phyloP scores from a whole-genome alignment of 2,888 invertebrate genomes.

The Sinopyrophorus schimmeli region DNA sequence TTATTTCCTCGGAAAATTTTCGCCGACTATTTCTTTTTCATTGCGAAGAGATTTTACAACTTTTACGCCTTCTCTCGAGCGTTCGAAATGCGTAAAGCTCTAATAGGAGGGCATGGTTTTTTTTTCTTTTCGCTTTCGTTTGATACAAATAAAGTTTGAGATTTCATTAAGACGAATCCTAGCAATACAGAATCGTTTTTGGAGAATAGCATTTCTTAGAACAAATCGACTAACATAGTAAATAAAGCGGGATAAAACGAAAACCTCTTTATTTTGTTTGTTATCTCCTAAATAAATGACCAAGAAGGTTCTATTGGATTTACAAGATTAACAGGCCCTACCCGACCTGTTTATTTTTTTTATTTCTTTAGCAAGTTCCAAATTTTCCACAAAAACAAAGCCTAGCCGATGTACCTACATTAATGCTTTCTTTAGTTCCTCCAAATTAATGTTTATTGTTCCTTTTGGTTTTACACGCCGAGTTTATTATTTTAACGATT shows the following conservation, averaged over 20 bases:
- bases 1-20: too few species aligned
- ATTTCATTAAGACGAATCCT: conserved; percentile 3
- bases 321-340: conserved; percentile 19
- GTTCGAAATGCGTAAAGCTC: neutral
- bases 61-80: neutral
- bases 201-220: conserved; percentile 12
- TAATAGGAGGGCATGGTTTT: too few species aligned
- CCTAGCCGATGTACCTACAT: too few species aligned
- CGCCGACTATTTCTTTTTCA: too few species aligned
- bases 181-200: conserved; percentile 5
- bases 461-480: too few species aligned
- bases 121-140: too few species aligned
- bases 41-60: too few species aligned
- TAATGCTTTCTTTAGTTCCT: too few species aligned
- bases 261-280: conserved; percentile 21
- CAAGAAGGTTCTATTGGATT: conserved; percentile 23
- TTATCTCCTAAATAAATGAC: conserved; percentile 24
- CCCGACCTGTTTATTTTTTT: conserved; percentile 24
- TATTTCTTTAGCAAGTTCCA: conserved; percentile 6
- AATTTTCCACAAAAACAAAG: conserved; percentile 3
- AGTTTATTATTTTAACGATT: too few species aligned
- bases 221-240: conserved; percentile 20
- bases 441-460: too few species aligned
- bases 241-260: conserved; percentile 20
- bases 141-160: too few species aligned